Base-by-base conservation (phyloP, 2,797 vertebrate genomes). In the Syngnathus rostellatus region DNA sequence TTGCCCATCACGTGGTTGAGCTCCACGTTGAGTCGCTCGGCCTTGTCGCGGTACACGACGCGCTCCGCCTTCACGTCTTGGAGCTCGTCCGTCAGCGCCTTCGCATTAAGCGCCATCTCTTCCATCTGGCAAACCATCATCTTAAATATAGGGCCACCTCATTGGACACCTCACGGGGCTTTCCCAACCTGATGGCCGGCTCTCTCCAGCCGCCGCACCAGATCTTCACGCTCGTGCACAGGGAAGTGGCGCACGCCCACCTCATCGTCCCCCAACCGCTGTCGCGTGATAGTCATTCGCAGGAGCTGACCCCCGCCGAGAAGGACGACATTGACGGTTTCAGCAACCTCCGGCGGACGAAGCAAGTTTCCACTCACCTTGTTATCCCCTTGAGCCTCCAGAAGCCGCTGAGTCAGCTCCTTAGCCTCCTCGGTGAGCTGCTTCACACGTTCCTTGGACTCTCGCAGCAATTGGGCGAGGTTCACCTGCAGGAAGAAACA, bases 221-320 rank as follows among this genome's bases (percentile, higher is more conserved):
- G 86, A 76, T 94, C 94, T 78, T 96, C 94, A 0, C 96, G 93
- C 50, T 99, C 96, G 3, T 98, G 94, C 4, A 94, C 93, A 1
- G 96, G 94, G 65, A 99, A 99, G 80, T 99, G 94, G 0, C 96
- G 93, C 1, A 87, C 86, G 0, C 95, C 96, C 7, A 94, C 93
- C 71, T 98, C 97, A 74, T 98, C 96, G 25, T 98, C 97, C 9
- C 96, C 96, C 0, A 99, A 91, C 70, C 97, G 92, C 80, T 99
- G 97, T 72, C 94, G 94, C 43, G 96, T 95, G 64, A 99, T 99
- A 2, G 95, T 98, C 96, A 98, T 96, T 84, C 97, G 92, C 68
- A 99, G 85, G 68, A 99, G 93, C 97, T 99, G 85, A 11, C 16
- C 6, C 6, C 12, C 6, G 14, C 14, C 21, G 6, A 43, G 21